These are phyloP conservation scores for Cyclopterus lumpus DNA, from an alignment of 2,797 vertebrate species.

Conservation along the genomic window DNA sequence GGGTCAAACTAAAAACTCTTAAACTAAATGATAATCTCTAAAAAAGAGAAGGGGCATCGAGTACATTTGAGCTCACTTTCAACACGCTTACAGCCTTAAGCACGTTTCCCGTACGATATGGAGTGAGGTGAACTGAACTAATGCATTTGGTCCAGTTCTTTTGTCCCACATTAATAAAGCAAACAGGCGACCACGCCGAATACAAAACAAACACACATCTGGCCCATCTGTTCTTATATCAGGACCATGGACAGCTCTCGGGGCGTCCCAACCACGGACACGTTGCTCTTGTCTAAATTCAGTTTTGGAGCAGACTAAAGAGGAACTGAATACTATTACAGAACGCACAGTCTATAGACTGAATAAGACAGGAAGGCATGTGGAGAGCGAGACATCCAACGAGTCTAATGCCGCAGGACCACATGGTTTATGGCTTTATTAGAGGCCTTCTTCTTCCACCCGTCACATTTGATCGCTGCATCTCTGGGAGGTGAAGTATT, in stretches of 20 bases:
- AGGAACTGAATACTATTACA: too few species aligned
- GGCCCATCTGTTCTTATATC: conserved; percentile 46
- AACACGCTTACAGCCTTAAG: neutral
- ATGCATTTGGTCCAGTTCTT: conserved; percentile 7
- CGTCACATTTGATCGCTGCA: conserved; percentile 58
- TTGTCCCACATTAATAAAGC: conserved; percentile 17
- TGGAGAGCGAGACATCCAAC: conserved; percentile 32
- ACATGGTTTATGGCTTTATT: conserved; percentile 51
- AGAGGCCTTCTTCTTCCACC: conserved; percentile 50
- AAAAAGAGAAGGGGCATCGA: neutral
- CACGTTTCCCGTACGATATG: conserved; percentile 6
- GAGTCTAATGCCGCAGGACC: conserved; percentile 37
- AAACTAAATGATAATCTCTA: neutral
- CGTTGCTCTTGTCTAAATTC: too few species aligned
- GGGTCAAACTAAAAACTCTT: neutral
- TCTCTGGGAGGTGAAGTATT: conserved; percentile 36
- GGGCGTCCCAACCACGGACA: too few species aligned
- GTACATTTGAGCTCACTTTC: neutral
- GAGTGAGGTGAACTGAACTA: neutral
- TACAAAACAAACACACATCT: conserved; percentile 36
- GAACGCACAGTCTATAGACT: too few species aligned
- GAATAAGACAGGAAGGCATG: conserved; percentile 13
- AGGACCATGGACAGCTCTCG: too few species aligned
- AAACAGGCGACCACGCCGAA: conserved; percentile 14
- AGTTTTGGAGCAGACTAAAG: too few species aligned